A percentile compares a stretch with the other conserved stretches of the same genome.
Evolutionary conservation across 2,888 invertebrate species (phyloP).

Genomic region (Lissonota sp.): DNA sequence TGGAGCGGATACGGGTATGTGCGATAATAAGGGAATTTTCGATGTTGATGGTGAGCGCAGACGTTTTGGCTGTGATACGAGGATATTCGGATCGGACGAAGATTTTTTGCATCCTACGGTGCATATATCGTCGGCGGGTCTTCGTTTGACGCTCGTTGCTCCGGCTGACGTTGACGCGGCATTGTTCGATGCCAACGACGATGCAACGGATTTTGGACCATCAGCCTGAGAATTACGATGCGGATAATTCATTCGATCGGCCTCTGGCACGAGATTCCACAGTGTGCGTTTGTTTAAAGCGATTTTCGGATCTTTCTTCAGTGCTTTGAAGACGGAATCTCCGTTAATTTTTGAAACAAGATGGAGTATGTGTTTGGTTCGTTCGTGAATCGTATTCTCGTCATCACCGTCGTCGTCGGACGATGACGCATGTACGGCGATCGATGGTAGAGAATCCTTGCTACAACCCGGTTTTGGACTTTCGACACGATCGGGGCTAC

Average conservation of each 20-base stretch:
- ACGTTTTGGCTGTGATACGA: neutral
- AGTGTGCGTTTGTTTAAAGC: slow-evolving; percentile 68
- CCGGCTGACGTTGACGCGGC: neutral
- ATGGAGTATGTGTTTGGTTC: slow-evolving; percentile 52
- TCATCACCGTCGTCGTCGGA: slow-evolving; percentile 19
- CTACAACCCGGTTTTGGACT: slow-evolving; percentile 73
- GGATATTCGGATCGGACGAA: slow-evolving; percentile 8
- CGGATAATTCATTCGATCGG: slow-evolving; percentile 41
- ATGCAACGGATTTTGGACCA: neutral
- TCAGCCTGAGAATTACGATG: neutral
- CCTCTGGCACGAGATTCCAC: slow-evolving; percentile 70
- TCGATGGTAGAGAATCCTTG: slow-evolving; percentile 65
- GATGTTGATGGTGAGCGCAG: neutral
- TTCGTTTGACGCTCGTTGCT: slow-evolving; percentile 24
- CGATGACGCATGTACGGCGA: neutral
- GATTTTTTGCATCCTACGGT: slow-evolving; percentile 52
- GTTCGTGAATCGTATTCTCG: slow-evolving; percentile 46
- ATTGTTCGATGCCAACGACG: neutral
- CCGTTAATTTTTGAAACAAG: slow-evolving; percentile 63
- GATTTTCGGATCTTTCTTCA: slow-evolving; percentile 54
- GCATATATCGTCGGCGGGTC: slow-evolving; percentile 52
- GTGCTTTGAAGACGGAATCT: slow-evolving; percentile 44
- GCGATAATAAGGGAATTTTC: neutral
- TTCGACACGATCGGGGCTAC: neutral
- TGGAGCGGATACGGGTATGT: neutral